phyloP scores from a whole-genome alignment of 2,113 vertebrate species.

The Illadopsis cleaveri region DNA sequence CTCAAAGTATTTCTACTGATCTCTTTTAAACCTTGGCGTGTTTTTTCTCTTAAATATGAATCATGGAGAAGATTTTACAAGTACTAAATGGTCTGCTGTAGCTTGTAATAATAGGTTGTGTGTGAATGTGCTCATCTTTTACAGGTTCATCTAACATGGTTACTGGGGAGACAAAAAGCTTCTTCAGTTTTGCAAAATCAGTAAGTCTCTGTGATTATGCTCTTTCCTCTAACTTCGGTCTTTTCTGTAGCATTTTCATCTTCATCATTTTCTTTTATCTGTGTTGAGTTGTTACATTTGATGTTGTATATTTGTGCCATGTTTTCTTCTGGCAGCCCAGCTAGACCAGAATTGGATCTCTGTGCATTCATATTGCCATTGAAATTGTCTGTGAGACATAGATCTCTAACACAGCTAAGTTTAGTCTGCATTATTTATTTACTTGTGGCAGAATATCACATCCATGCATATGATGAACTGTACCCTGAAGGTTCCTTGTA shows the following conservation, averaged over 20 bases:
- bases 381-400: neutral
- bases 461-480: neutral
- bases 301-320: neutral
- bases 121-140: conserved; percentile 32
- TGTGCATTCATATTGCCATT: neutral
- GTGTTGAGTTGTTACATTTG: neutral
- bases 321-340: neutral
- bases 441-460: neutral
- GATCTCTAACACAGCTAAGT: neutral
- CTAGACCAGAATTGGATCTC: neutral
- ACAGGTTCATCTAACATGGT: conserved; percentile 98
- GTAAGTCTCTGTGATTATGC: conserved; percentile 75
- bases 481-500: neutral
- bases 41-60: neutral
- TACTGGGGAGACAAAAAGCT: conserved; percentile 99
- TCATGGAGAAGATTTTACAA: neutral
- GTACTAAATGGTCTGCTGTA: neutral
- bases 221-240: neutral
- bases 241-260: neutral
- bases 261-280: neutral
- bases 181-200: conserved; percentile 99
- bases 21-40: neutral
- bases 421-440: neutral
- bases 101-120: neutral
- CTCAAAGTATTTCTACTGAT: neutral